phyloP scores from a whole-genome alignment of 64 coral and sea anemone species.

The Actinia equina region DNA sequence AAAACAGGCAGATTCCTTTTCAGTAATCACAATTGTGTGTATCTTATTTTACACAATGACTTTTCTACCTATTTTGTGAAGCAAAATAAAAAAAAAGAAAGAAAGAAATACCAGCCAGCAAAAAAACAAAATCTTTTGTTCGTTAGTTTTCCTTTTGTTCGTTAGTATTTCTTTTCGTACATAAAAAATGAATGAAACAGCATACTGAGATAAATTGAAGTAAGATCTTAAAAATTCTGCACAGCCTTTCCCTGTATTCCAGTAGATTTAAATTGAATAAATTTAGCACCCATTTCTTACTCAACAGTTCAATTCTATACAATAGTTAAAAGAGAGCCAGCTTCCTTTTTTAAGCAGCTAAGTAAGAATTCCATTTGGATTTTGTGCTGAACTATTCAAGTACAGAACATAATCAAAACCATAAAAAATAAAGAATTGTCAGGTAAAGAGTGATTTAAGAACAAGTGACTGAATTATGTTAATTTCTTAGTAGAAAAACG shows the following conservation, averaged over 20 bases:
- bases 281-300: not conserved
- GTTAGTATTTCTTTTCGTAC: not conserved
- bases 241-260: too few species aligned
- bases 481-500: constrained; percentile 1
- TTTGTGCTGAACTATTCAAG: not conserved
- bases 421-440: not conserved
- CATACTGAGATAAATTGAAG: not conserved
- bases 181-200: not conserved
- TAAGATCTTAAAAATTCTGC: too few species aligned
- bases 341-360: not conserved
- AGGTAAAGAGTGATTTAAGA: not conserved
- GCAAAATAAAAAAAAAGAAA: not conserved
- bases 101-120: not conserved
- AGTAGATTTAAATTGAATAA: not conserved
- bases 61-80: not conserved
- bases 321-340: not conserved
- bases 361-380: not conserved
- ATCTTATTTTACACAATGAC: too few species aligned
- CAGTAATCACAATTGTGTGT: too few species aligned
- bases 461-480: not conserved
- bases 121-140: too few species aligned
- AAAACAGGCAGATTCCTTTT: too few species aligned
- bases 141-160: too few species aligned
- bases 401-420: not conserved
- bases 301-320: not conserved